These are phyloP conservation scores for Tyto alba DNA, from an alignment of 2,113 vertebrate genomes.

Conservation along the genomic window DNA sequence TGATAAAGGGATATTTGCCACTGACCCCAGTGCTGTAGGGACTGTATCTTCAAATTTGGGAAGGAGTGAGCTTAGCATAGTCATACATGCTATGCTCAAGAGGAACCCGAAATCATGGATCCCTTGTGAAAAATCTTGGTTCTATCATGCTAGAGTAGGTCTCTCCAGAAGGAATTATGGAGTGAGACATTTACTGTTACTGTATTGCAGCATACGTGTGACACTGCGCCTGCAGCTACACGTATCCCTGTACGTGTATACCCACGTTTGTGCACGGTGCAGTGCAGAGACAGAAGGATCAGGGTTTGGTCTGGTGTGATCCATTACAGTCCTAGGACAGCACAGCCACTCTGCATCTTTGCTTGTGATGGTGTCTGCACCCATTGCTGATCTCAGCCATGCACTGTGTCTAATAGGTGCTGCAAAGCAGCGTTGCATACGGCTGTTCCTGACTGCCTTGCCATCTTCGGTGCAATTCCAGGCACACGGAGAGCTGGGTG, in stretches of 20 bases:
- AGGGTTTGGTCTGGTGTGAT: no score
- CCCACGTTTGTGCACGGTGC: no score
- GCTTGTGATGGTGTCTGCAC: not conserved
- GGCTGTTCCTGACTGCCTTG: not conserved
- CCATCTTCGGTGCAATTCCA: not conserved
- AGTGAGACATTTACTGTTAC: accelerated
- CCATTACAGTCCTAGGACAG: not conserved
- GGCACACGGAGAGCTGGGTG: not conserved
- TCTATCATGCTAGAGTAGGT: not conserved
- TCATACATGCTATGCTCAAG: not conserved
- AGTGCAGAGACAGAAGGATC: not conserved
- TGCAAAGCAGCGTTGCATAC: not conserved
- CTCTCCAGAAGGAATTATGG: not conserved
- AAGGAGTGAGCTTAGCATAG: not conserved
- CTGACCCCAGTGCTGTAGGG: not conserved
- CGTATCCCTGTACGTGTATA: not conserved
- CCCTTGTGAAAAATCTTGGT: not conserved
- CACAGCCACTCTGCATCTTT: not conserved
- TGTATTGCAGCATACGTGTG: not conserved
- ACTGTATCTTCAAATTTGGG: not conserved
- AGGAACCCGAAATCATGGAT: not conserved
- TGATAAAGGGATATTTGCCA: not conserved
- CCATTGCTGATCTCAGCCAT: not conserved
- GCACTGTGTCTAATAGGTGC: accelerated
- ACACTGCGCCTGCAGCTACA: not conserved